Percentiles rank a stretch among this genome's conserved stretches.
phyloP scores from a whole-genome alignment of 2,797 vertebrate genomes.

The Hyperoplus immaculatus region DNA sequence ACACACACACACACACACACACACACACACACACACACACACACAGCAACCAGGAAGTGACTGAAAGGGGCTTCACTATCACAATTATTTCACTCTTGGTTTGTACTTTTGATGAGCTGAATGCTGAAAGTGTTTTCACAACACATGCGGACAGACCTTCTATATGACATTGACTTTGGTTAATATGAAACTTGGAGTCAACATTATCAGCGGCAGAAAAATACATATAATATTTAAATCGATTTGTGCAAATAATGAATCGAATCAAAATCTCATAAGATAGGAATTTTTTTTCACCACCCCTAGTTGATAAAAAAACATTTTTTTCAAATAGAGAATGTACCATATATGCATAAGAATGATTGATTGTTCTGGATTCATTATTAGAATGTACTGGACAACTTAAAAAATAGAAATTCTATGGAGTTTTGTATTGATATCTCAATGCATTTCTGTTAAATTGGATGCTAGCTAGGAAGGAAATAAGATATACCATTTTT shows the following conservation, averaged over 20 bases:
- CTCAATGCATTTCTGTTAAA: not conserved
- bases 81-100: constrained; percentile 24
- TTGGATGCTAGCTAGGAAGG: not conserved
- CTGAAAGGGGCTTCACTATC: constrained; percentile 16
- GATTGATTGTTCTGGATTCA: not conserved
- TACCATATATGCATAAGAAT: not conserved
- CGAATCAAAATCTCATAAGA: too few species aligned
- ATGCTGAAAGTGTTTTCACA: constrained; percentile 1
- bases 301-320: too few species aligned
- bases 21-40: too few species aligned
- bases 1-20: too few species aligned
- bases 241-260: too few species aligned
- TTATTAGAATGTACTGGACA: not conserved
- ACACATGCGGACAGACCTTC: not conserved
- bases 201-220: too few species aligned
- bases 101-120: constrained; percentile 16
- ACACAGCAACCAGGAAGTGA: constrained; percentile 42
- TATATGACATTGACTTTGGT: too few species aligned
- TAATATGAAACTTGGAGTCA: too few species aligned
- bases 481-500: too few species aligned
- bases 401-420: not conserved
- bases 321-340: not conserved
- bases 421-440: too few species aligned
- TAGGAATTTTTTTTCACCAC: too few species aligned
- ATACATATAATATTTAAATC: too few species aligned